Evolutionary conservation across 2,888 invertebrate genomes (phyloP).

Genomic region (Clitarchus hookeri): DNA sequence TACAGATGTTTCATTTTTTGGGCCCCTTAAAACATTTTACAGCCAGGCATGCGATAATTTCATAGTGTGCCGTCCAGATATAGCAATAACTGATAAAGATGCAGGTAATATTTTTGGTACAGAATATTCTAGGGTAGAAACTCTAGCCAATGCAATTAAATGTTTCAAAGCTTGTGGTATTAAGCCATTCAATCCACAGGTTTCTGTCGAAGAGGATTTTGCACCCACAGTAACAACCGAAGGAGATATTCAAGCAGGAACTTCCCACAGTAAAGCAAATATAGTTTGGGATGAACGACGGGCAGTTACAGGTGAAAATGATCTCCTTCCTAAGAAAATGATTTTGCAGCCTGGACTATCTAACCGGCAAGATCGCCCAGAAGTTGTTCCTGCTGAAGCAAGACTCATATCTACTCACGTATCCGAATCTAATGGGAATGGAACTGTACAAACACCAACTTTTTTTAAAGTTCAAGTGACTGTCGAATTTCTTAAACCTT

Average conservation of each 20-base stretch:
- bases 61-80: not conserved
- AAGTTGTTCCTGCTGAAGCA: not conserved
- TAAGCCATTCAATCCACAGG: not conserved
- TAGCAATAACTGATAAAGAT: not conserved
- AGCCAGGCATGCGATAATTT: not conserved
- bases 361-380: not conserved
- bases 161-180: not conserved
- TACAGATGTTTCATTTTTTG: not conserved
- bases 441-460: not conserved
- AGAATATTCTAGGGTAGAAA: not conserved
- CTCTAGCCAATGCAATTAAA: not conserved
- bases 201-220: conserved; percentile 5
- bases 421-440: not conserved
- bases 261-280: not conserved
- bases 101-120: not conserved
- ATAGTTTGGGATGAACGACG: not conserved
- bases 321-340: not conserved
- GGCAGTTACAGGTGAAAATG: not conserved
- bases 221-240: not conserved
- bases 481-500: not conserved
- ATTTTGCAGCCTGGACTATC: not conserved
- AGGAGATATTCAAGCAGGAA: not conserved
- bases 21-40: too few relatives aligned
- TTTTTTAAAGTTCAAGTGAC: not conserved
- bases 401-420: too few relatives aligned